phyloP scores from a whole-genome alignment of 2,113 vertebrate species.

The Mystacornis crossleyi region DNA sequence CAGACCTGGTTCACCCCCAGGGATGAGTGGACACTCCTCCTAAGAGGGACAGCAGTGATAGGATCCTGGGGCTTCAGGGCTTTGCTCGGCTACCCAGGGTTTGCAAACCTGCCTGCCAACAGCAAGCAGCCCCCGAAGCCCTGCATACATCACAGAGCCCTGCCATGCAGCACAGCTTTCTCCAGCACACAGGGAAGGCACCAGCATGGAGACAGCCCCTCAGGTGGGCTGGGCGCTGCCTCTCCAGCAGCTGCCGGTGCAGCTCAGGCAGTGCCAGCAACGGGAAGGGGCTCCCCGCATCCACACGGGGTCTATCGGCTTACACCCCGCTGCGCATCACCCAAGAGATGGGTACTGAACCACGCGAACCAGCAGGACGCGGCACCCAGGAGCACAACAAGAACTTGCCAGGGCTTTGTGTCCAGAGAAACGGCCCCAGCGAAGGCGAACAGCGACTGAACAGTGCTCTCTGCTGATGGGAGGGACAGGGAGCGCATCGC shows the following conservation, averaged over 20 bases:
- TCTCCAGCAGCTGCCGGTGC: neutral
- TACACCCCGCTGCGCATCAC: fast-evolving
- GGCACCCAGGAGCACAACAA: neutral
- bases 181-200: neutral
- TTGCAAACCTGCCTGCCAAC: neutral
- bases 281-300: neutral
- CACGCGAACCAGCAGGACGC: neutral
- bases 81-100: neutral
- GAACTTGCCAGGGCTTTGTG: neutral
- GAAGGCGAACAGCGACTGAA: neutral
- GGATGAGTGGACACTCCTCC: neutral
- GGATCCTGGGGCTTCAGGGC: neutral
- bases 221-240: neutral
- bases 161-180: neutral
- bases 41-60: neutral
- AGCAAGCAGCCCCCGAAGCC: neutral
- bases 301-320: neutral
- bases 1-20: neutral
- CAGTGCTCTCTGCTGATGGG: slow-evolving; percentile 29
- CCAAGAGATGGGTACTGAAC: neutral
- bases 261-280: neutral
- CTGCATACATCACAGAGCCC: neutral
- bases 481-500: neutral
- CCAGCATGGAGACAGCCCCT: neutral
- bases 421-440: neutral